These are phyloP conservation scores for Coleophora flavipennella DNA, from an alignment of 2,888 invertebrate species.

Conservation along the genomic window DNA sequence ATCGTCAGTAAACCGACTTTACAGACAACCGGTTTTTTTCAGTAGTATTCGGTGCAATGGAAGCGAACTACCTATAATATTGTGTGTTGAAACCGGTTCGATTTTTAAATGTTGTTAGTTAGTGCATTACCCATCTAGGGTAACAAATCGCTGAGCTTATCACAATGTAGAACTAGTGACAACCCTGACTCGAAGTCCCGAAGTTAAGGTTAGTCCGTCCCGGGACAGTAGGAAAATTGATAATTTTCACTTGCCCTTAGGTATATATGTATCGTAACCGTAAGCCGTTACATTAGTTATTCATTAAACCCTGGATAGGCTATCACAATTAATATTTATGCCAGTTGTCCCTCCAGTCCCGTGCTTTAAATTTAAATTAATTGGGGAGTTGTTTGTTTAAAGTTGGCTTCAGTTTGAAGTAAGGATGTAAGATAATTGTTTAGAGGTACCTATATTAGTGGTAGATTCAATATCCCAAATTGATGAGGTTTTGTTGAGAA, in stretches of 20 bases:
- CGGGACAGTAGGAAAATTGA: slow-evolving; percentile 46
- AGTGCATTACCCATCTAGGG: too few relatives aligned
- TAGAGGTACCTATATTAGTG: slow-evolving; percentile 18
- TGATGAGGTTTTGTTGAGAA: slow-evolving; percentile 29
- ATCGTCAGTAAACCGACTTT: too few relatives aligned
- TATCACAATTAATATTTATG: slow-evolving; percentile 57
- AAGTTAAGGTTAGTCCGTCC: slow-evolving; percentile 47
- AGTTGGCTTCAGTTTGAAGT: slow-evolving; percentile 22
- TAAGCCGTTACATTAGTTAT: slow-evolving; percentile 56
- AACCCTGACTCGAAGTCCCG: slow-evolving; percentile 39
- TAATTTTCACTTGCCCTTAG: slow-evolving; percentile 49
- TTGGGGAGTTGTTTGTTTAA: slow-evolving; percentile 35
- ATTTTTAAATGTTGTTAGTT: too few relatives aligned
- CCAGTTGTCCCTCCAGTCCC: slow-evolving; percentile 44
- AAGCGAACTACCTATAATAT: too few relatives aligned
- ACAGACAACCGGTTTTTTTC: too few relatives aligned
- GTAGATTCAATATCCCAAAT: slow-evolving; percentile 25
- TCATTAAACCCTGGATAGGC: slow-evolving; percentile 55
- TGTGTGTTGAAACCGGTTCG: too few relatives aligned
- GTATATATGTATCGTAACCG: too few relatives aligned
- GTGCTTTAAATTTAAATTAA: slow-evolving; percentile 43
- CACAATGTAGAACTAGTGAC: too few relatives aligned
- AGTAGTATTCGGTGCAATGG: too few relatives aligned
- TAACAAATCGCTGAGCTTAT: too few relatives aligned
- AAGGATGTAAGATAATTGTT: slow-evolving; percentile 16